Conservation (phyloP, 2,888 invertebrate genomes). For the Drosophila bunnanda region DNA sequence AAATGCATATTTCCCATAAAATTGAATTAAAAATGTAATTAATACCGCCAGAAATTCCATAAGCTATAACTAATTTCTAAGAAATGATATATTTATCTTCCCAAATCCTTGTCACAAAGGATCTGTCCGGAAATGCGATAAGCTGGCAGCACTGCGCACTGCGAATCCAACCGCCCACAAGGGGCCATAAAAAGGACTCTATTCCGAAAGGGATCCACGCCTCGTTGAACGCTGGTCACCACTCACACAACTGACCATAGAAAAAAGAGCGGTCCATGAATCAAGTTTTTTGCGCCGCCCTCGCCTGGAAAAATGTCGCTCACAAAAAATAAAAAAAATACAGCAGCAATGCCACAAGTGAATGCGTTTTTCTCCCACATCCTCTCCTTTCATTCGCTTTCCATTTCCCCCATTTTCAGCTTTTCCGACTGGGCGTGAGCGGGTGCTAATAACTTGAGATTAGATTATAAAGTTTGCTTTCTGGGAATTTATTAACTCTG, state of each 20-base stretch:
- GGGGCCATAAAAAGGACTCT: conserved; percentile 42
- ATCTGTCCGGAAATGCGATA: not conserved
- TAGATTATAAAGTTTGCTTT: conserved; percentile 69
- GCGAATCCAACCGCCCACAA: conserved; percentile 12
- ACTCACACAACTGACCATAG: conserved; percentile 42
- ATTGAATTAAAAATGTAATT: too few species aligned
- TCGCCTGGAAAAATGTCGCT: conserved; percentile 19
- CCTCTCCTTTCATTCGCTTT: not conserved
- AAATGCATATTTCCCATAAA: too few species aligned
- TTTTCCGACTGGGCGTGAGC: conserved; percentile 18
- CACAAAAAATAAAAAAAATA: conserved; percentile 4
- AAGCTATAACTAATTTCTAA: too few species aligned
- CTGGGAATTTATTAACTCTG: conserved; percentile 48
- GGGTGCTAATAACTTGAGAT: conserved; percentile 64
- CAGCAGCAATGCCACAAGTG: conserved; percentile 22
- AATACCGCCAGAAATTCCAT: too few species aligned
- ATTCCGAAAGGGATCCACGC: conserved; percentile 53
- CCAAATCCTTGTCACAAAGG: too few species aligned
- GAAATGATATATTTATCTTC: too few species aligned
- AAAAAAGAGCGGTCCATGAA: conserved; percentile 58
- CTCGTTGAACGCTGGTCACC: conserved; percentile 50
- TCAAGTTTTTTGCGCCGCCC: conserved; percentile 52
- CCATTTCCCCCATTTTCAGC: not conserved
- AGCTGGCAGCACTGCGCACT: not conserved
- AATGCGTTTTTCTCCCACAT: conserved; percentile 21